Conservation (phyloP, 2,113 vertebrate genomes). For the Amblyornis subalaris region DNA sequence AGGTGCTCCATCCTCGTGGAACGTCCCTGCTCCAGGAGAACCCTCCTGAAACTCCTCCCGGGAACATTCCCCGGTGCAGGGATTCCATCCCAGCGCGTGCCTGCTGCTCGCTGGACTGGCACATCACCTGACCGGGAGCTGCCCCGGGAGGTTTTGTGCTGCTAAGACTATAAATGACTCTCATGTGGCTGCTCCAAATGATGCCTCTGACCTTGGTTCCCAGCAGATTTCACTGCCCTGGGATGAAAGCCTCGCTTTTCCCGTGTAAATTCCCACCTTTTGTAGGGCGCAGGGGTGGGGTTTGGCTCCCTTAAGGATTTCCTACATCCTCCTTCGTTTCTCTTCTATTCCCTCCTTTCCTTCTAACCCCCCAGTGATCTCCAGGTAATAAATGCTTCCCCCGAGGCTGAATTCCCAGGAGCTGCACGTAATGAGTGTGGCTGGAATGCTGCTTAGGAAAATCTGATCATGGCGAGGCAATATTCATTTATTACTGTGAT, state of each 20-base stretch:
- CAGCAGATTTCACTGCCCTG: neutral
- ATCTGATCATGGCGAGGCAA: neutral
- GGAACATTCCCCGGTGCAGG: neutral
- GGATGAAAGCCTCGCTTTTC: neutral
- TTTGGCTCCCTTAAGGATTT: neutral
- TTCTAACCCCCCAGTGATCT: neutral
- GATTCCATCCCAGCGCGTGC: neutral
- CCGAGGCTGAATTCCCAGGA: neutral
- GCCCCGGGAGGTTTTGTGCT: neutral
- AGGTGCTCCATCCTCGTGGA: neutral
- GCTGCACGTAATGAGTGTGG: neutral
- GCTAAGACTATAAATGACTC: neutral
- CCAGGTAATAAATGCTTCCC: neutral
- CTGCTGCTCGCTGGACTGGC: neutral
- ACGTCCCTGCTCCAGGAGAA: neutral
- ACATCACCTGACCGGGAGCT: neutral
- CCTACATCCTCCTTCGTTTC: neutral
- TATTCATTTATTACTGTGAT: neutral
- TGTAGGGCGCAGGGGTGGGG: accelerated
- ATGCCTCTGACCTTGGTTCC: conserved; percentile 10
- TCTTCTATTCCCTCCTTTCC: neutral
- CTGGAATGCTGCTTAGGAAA: neutral
- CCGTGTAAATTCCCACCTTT: neutral
- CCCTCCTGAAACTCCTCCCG: accelerated
- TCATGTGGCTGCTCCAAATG: neutral